A percentile compares a stretch with the other conserved stretches of the same genome.
Evolutionary conservation across 2,113 vertebrate genomes (phyloP).

Genomic region (Uropsilus gracilis): DNA sequence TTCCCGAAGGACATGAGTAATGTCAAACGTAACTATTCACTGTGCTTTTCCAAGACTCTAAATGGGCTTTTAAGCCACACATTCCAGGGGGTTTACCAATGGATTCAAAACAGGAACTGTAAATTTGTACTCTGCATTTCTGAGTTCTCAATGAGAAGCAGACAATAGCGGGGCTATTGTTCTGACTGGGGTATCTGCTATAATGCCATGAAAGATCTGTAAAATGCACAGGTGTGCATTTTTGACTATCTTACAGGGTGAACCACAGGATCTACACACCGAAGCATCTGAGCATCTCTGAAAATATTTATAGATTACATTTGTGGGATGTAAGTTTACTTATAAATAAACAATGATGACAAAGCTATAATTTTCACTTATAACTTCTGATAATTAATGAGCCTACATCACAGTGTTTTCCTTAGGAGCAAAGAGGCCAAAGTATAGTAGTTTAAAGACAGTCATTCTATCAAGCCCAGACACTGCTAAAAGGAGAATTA

Average conservation of each 20-base stretch:
- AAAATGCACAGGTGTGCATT: not conserved
- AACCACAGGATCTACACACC: not conserved
- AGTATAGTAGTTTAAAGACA: not conserved
- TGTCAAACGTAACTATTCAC: slow-evolving; percentile 45
- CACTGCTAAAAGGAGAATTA: not conserved
- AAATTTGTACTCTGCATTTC: slow-evolving; percentile 29
- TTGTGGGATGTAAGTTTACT: not conserved
- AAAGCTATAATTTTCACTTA: not conserved
- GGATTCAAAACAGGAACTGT: slow-evolving; percentile 33
- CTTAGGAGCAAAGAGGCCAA: not conserved
- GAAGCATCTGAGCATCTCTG: not conserved
- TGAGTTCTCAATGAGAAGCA: slow-evolving; percentile 31
- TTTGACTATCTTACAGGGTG: not conserved
- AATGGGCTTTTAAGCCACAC: slow-evolving; percentile 57
- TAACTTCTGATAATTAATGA: not conserved
- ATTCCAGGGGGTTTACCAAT: slow-evolving; percentile 19
- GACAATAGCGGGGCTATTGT: not conserved
- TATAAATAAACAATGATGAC: not conserved
- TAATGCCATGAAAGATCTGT: not conserved
- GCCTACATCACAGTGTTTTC: not conserved
- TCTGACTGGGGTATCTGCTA: not conserved
- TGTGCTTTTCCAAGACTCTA: slow-evolving; percentile 38
- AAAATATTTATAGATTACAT: not conserved
- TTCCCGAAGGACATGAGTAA: slow-evolving; percentile 60
- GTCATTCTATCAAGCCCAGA: not conserved